Conservation (phyloP, 2,888 invertebrate species). For the Frankliniella intonsa region DNA sequence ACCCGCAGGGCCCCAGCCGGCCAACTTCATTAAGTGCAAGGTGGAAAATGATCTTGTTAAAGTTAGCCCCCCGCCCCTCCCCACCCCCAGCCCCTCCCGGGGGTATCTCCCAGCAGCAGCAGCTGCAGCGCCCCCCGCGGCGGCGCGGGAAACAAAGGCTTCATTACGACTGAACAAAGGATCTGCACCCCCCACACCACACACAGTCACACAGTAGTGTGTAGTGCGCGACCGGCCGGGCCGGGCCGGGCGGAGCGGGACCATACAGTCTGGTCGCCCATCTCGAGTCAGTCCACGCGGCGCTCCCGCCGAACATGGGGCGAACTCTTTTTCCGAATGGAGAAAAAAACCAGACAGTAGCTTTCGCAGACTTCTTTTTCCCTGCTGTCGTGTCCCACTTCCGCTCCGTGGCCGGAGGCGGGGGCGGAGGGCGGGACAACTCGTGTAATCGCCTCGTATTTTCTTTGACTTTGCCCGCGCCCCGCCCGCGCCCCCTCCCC, state of each 20-base stretch:
- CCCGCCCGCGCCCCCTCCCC: neutral
- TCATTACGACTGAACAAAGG: conserved; percentile 20
- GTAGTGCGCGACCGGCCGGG: too few species aligned
- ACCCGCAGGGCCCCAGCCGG: neutral
- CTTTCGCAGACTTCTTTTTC: too few species aligned
- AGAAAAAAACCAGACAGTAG: neutral
- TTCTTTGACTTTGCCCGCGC: neutral
- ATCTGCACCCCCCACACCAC: neutral
- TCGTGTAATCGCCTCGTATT: neutral
- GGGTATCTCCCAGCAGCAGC: too few species aligned
- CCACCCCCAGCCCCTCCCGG: too few species aligned
- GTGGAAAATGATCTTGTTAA: conserved; percentile 27
- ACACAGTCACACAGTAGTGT: neutral
- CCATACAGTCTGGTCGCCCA: neutral
- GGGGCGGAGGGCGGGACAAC: too few species aligned
- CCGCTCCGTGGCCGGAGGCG: neutral
- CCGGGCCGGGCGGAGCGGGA: too few species aligned
- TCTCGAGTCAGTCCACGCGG: neutral
- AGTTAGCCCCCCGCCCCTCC: neutral
- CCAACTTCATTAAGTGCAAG: conserved; percentile 26
- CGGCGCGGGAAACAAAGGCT: neutral
- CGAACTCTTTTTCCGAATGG: too few species aligned
- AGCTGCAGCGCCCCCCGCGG: too few species aligned
- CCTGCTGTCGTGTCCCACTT: too few species aligned
- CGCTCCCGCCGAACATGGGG: too few species aligned